Conservation (phyloP, 92 coral and sea anemone genomes). For the Phymanthus crucifer region DNA sequence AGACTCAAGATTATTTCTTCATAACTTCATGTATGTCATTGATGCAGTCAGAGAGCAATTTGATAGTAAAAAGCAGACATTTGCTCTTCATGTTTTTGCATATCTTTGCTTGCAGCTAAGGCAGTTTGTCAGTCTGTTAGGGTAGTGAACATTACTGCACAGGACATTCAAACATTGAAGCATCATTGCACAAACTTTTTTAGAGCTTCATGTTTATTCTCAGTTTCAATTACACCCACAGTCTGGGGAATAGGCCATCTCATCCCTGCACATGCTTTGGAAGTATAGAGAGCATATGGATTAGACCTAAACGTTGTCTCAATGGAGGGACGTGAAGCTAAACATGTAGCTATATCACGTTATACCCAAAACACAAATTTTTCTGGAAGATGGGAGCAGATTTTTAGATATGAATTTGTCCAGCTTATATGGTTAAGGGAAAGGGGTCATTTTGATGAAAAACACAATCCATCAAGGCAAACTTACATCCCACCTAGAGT, state of each 20-base stretch:
- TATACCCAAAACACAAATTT: slow-evolving; percentile 50
- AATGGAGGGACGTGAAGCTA: slow-evolving; percentile 58
- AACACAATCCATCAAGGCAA: slow-evolving; percentile 30
- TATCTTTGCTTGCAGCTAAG: slow-evolving; percentile 41
- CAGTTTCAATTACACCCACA: slow-evolving; percentile 47
- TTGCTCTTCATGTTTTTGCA: slow-evolving; percentile 48
- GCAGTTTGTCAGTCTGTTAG: slow-evolving; percentile 44
- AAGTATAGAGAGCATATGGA: slow-evolving; percentile 51
- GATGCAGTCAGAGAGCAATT: slow-evolving; percentile 36
- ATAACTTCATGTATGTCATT: slow-evolving; percentile 45
- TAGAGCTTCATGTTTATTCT: slow-evolving; percentile 38
- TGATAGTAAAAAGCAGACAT: slow-evolving; percentile 38
- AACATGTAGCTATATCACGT: slow-evolving; percentile 51
- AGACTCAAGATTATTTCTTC: slow-evolving; percentile 46
- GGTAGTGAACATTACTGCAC: slow-evolving; percentile 30
- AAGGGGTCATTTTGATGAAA: slow-evolving; percentile 39
- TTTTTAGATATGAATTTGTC: slow-evolving; percentile 58
- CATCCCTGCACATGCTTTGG: slow-evolving; percentile 52
- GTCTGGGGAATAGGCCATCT: slow-evolving; percentile 50
- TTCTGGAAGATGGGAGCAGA: slow-evolving; percentile 54
- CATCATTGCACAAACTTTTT: slow-evolving; percentile 44
- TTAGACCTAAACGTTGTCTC: slow-evolving; percentile 51
- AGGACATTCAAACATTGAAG: slow-evolving; percentile 43
- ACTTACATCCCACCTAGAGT: slow-evolving; percentile 38
- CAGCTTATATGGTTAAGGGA: slow-evolving; percentile 58